Evolutionary conservation across 2,797 vertebrate species (phyloP).

Genomic region (Luscinia megarhynchos): DNA sequence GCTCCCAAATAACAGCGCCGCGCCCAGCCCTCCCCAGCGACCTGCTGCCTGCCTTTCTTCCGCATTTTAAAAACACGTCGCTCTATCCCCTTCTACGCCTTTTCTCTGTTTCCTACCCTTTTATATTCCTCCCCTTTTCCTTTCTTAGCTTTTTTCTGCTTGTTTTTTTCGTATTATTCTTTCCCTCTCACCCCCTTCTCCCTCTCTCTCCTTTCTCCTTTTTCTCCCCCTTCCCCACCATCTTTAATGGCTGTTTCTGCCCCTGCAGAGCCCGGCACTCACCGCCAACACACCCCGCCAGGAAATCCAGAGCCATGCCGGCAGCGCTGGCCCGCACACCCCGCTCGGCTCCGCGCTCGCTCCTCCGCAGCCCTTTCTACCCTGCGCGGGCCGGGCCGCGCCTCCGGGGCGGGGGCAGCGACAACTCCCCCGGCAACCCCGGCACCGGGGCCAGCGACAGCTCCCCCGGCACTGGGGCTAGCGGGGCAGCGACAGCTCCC

Average conservation of each 20-base stretch:
- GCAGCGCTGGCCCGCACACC: neutral
- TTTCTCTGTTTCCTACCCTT: neutral
- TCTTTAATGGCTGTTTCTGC: accelerated
- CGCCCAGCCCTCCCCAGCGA: neutral
- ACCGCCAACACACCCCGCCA: constrained; percentile 94
- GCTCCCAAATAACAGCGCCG: neutral
- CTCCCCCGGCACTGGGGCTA: no score
- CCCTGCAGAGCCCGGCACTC: constrained; percentile 48
- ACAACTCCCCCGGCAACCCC: no score
- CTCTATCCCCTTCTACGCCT: neutral
- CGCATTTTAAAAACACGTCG: neutral
- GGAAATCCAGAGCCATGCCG: constrained; percentile 90
- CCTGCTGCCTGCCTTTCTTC: neutral
- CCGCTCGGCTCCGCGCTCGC: neutral
- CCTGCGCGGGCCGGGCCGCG: neutral
- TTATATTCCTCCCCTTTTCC: neutral
- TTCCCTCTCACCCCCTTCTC: no score
- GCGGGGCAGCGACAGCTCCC: no score
- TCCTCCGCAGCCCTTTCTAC: neutral
- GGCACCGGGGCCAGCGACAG: neutral
- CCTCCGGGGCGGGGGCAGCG: neutral
- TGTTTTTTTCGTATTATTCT: no score
- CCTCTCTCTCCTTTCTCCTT: no score
- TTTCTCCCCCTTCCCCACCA: neutral
- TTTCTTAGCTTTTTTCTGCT: neutral